Evolutionary conservation across 2,113 vertebrate genomes (phyloP).

Genomic region (Ursus arctos): DNA sequence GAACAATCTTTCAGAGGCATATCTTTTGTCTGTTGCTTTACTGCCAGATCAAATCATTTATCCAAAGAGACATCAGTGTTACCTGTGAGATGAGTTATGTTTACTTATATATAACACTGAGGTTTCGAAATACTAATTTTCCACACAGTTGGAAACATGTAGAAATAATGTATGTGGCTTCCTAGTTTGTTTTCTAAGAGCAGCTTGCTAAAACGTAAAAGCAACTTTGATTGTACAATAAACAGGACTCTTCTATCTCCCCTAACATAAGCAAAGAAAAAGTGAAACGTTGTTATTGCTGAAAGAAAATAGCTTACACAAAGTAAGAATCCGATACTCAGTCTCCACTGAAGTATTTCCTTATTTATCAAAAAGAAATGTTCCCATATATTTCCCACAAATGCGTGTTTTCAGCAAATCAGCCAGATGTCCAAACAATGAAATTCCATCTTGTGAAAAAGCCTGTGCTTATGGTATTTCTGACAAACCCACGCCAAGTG

Average conservation of each 20-base stretch:
- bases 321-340: background rate
- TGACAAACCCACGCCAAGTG: background rate
- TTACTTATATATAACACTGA: constrained; percentile 60
- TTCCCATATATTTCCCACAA: background rate
- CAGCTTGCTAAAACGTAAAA: constrained; percentile 58
- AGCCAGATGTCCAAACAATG: constrained; percentile 65
- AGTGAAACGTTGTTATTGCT: background rate
- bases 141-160: constrained; percentile 66
- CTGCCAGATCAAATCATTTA: constrained; percentile 71
- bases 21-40: constrained; percentile 55
- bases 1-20: constrained; percentile 62
- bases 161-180: constrained; percentile 57
- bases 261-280: constrained; percentile 51
- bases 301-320: background rate
- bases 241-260: constrained; percentile 25
- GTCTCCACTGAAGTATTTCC: constrained; percentile 35
- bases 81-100: constrained; percentile 62
- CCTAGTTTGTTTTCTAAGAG: constrained; percentile 66
- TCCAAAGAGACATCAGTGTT: constrained; percentile 43
- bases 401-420: constrained; percentile 34
- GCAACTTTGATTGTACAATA: background rate
- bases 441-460: constrained; percentile 57
- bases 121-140: constrained; percentile 78
- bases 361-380: constrained; percentile 63
- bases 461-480: constrained; percentile 2